Evolutionary conservation across 2,113 vertebrate genomes (phyloP), one percentile per base, ranked within the genome.

Genomic region (Hippocampus abdominalis): DNA sequence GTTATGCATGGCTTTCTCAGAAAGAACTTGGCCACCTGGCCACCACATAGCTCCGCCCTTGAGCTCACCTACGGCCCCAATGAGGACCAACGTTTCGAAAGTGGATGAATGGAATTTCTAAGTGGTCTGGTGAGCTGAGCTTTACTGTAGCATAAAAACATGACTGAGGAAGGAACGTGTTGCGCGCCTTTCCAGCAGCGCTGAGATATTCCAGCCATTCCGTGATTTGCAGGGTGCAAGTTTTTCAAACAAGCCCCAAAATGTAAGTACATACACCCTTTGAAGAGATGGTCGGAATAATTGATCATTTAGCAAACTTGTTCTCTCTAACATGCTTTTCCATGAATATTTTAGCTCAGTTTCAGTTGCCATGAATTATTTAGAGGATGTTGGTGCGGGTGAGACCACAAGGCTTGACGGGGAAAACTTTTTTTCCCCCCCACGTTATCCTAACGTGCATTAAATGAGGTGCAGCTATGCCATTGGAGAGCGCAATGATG

Each of bases 291-390:
- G 62, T 27, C 68, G 27, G 46, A 72, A 81, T 46, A 88, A 89
- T 88, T 79, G 78, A 73, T 81, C 16, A 72, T 78, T 82, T 83
- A 74, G 76, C 75, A 72, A 84, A 84, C 59, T 66, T 81, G 66
- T 40, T 64, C 23, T 16, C 23, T 13, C 40, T 46, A 46, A 46
- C 23, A 42, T 83, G 69, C 84, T 82, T 70, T 85, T 77, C 79
- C 80, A 87, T 89, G 66, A 86, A 87, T 88, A 82, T 89, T 89
- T 90, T 11, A 90, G 68, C 29, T 49, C 36, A 1, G 54, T 82
- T 84, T 77, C 82, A 72, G 74, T 72, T 77, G 69, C 81, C 71
- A 23, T 90, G 79, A 89, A 89, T 88, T 80, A 88, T 90, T 88
- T 65, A 87, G 64, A 64, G 12, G 8, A 57, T 77, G 69, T 81